Base-by-base conservation (phyloP, 2,797 vertebrate genomes). In the Threskiornis aethiopicus region DNA sequence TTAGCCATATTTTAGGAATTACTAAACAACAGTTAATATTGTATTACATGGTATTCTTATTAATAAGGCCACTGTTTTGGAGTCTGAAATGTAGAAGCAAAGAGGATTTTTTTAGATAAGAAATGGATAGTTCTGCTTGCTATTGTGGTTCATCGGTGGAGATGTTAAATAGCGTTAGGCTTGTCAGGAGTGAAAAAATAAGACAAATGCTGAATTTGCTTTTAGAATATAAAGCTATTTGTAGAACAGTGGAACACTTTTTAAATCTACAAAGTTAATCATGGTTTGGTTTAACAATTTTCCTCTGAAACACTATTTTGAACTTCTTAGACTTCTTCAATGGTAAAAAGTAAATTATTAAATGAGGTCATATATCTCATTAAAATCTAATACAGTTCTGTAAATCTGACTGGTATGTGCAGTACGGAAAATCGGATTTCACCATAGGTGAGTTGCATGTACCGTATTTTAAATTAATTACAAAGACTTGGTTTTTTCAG, bases 391-490 rank as follows among this genome's bases (percentile, higher is more conserved):
- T 92, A 93, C 46, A 13, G 39, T 96, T 97, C 84, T 92, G 90
- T 83, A 93, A 82, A 96, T 80, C 58, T 89, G 85, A 75, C 94
- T 97, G 46, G 69, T 95, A 93, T 92, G 69, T 96, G 81, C 93
- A 94, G 76, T 90, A 87, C 75, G 87, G 96, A 94, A 97, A 97
- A 97, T 91, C 92, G 84, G 93, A 92, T 96, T 96, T 96, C 76
- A 78, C 77, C 93, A 39, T 87, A 94, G 93, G 73, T 95, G 84
- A 94, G 87, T 54, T 88, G 33, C 69, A 95, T 92, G 86, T 96
- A 93, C 67, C 93, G 86, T 96, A 90, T 94, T 95, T 80, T 77
- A 81, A 91, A 88, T 95, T 97, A 96, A 97, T 97, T 97, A 96
- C 55, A 94, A 89, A 89, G 67, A 72, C 69, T 95, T 57, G 21